phyloP scores from a whole-genome alignment of 2,888 invertebrate genomes.

The Gortyna flavago region DNA sequence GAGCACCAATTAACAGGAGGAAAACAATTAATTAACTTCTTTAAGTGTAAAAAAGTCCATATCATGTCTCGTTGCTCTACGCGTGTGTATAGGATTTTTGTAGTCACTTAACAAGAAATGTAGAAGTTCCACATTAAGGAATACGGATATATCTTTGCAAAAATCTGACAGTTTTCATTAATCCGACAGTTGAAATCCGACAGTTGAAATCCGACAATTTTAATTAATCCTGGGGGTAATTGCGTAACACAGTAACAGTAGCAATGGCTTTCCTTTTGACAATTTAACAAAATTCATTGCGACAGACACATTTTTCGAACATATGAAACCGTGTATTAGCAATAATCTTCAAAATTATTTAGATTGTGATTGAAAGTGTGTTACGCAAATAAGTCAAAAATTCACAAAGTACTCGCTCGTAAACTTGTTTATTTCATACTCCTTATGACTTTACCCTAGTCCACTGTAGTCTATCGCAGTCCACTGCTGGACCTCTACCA shows the following conservation, averaged over 20 bases:
- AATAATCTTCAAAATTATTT: neutral
- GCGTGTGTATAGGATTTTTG: conserved; percentile 9
- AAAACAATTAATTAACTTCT: conserved; percentile 45
- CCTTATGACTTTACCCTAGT: neutral
- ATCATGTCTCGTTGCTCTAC: conserved; percentile 27
- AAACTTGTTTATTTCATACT: neutral
- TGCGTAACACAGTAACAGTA: neutral
- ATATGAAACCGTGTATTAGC: neutral
- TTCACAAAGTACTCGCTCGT: neutral
- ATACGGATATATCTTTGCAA: neutral
- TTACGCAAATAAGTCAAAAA: neutral
- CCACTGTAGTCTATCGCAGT: no score
- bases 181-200: no score
- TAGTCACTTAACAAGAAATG: conserved; percentile 2
- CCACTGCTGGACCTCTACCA: neutral
- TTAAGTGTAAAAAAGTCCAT: conserved; percentile 33
- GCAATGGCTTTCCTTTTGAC: neutral
- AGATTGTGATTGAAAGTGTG: neutral
- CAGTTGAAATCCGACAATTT: no score
- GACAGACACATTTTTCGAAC: neutral
- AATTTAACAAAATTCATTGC: neutral
- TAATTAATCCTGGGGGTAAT: neutral
- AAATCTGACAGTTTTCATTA: no score
- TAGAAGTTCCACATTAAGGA: conserved; percentile 32
- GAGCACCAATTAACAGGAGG: conserved; percentile 18